Conservation (phyloP, 2,888 invertebrate species). For the Pelosia muscerda region DNA sequence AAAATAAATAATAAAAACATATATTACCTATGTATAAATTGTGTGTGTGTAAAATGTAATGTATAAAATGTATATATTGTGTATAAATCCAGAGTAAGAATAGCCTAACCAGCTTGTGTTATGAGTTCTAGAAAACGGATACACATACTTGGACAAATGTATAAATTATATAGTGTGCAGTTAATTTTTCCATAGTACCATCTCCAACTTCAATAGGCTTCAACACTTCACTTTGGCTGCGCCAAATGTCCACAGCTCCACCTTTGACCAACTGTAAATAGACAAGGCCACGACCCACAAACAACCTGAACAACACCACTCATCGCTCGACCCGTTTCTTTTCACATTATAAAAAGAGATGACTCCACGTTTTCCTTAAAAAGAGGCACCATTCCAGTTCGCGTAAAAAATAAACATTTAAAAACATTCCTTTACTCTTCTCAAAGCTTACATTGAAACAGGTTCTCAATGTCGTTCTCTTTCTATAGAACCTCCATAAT, state of each 20-base stretch:
- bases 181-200: background rate
- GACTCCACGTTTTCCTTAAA: constrained; percentile 67
- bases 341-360: constrained; percentile 69
- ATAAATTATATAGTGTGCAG: background rate
- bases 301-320: constrained; percentile 58
- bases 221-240: constrained; percentile 35
- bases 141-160: no score
- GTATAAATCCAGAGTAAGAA: no score
- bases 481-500: constrained; percentile 41
- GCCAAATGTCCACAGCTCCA: constrained; percentile 42
- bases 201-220: constrained; percentile 29
- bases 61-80: no score
- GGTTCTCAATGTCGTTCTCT: constrained; percentile 43
- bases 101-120: no score
- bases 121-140: no score
- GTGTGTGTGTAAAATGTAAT: no score
- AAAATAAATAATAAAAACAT: no score
- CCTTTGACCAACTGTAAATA: constrained; percentile 61
- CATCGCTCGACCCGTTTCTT: constrained; percentile 64
- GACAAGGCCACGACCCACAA: constrained; percentile 68
- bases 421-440: constrained; percentile 49
- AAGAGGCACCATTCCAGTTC: constrained; percentile 40
- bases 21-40: no score
- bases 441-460: constrained; percentile 35
- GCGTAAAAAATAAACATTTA: constrained; percentile 63